phyloP scores from a whole-genome alignment of 2,888 invertebrate species.

The Acanthosepion pharaonis region DNA sequence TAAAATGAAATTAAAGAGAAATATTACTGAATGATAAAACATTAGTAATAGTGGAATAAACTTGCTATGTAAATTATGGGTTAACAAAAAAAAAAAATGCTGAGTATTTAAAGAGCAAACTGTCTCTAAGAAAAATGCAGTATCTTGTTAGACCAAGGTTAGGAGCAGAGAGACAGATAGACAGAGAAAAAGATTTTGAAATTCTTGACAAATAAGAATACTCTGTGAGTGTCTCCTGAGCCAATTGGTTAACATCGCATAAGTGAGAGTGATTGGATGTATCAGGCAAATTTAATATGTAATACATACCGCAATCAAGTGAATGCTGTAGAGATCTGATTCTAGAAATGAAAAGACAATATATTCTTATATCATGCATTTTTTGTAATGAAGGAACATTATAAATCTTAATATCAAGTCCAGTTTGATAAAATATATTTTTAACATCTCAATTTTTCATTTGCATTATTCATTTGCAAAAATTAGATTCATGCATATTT shows the following conservation, averaged over 20 bases:
- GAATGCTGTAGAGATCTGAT: background rate
- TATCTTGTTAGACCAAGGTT: slow-evolving; percentile 33
- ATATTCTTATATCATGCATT: background rate
- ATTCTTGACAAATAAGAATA: background rate
- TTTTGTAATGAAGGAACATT: background rate
- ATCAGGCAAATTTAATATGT: slow-evolving; percentile 22
- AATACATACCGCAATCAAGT: slow-evolving; percentile 23
- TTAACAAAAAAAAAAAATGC: background rate
- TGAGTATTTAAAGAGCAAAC: slow-evolving; percentile 20
- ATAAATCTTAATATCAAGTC: background rate
- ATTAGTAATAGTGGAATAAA: slow-evolving; percentile 21
- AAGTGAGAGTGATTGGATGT: slow-evolving; percentile 8
- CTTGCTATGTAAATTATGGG: background rate
- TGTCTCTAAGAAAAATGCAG: slow-evolving; percentile 20
- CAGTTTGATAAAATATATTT: background rate
- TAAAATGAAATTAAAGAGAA: background rate
- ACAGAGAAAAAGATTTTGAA: background rate
- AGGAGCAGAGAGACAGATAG: background rate
- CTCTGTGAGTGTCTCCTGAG: slow-evolving; percentile 4
- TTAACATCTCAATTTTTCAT: background rate
- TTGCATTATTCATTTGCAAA: background rate
- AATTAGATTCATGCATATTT: background rate
- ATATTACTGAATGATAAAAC: background rate
- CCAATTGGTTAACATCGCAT: slow-evolving; percentile 33
- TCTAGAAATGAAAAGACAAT: slow-evolving; percentile 33